Evolutionary conservation across 2,797 vertebrate species (phyloP).

Genomic region (Sebastes cheni): DNA sequence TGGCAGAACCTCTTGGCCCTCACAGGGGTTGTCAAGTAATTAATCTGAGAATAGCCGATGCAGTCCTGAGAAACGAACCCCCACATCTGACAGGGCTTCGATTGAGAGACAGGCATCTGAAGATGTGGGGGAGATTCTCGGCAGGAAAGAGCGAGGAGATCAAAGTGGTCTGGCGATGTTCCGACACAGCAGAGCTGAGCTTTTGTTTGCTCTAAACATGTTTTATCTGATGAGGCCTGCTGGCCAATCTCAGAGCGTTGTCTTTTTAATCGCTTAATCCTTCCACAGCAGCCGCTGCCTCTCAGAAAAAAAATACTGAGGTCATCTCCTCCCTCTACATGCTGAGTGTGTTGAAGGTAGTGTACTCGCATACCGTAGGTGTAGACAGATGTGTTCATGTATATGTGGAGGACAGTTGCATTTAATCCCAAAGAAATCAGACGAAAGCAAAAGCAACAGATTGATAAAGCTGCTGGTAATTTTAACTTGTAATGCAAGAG

Average conservation of each 20-base stretch:
- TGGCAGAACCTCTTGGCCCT: constrained; percentile 51
- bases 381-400: not conserved
- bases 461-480: not conserved
- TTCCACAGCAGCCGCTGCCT: constrained; percentile 35
- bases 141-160: constrained; percentile 50
- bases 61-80: constrained; percentile 47
- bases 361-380: not conserved
- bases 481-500: not conserved
- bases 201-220: constrained; percentile 71
- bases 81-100: constrained; percentile 63
- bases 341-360: not conserved
- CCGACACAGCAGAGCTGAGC: constrained; percentile 41
- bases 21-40: constrained; percentile 63
- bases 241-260: constrained; percentile 42
- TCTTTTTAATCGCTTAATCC: constrained; percentile 64
- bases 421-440: not conserved
- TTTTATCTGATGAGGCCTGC: constrained; percentile 66
- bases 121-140: constrained; percentile 58
- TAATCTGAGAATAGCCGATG: constrained; percentile 63
- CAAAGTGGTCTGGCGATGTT: constrained; percentile 64
- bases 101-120: constrained; percentile 55
- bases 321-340: not conserved
- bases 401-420: not conserved
- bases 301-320: not conserved
- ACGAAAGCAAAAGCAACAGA: not conserved